These are phyloP conservation scores for Galeruca laticollis DNA, from an alignment of 2,888 invertebrate species.

Conservation along the genomic window DNA sequence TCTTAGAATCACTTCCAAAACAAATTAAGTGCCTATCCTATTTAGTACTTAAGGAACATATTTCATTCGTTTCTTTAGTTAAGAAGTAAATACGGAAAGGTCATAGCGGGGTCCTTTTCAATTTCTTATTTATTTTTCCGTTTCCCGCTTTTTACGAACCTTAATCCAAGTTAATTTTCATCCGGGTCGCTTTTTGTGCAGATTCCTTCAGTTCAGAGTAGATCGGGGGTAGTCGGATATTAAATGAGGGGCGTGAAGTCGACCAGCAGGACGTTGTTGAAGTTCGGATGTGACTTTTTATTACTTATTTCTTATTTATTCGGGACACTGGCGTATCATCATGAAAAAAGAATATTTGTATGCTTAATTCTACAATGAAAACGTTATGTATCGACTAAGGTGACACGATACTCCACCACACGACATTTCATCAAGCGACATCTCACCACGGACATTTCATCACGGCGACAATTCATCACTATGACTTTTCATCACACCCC, in stretches of 20 bases:
- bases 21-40: background rate
- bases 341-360: background rate
- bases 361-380: too few species aligned
- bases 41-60: background rate
- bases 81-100: slow-evolving; percentile 5
- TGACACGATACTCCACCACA: too few species aligned
- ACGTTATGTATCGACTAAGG: too few species aligned
- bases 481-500: too few species aligned
- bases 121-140: slow-evolving; percentile 66
- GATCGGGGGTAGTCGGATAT: slow-evolving; percentile 29
- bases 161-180: slow-evolving; percentile 66
- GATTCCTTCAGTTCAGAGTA: slow-evolving; percentile 45
- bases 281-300: slow-evolving; percentile 36
- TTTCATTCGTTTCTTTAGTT: slow-evolving; percentile 4
- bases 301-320: slow-evolving; percentile 37
- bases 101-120: slow-evolving; percentile 26
- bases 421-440: too few species aligned
- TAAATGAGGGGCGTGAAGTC: slow-evolving; percentile 61
- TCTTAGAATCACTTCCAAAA: too few species aligned
- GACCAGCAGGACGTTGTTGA: slow-evolving; percentile 56
- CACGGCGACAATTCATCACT: too few species aligned
- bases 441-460: too few species aligned
- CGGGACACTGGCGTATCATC: slow-evolving; percentile 25
- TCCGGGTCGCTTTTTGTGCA: slow-evolving; percentile 58
- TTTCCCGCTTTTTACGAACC: slow-evolving; percentile 63